phyloP scores from a whole-genome alignment of 2,888 invertebrate genomes.

The Coenonympha arcania region DNA sequence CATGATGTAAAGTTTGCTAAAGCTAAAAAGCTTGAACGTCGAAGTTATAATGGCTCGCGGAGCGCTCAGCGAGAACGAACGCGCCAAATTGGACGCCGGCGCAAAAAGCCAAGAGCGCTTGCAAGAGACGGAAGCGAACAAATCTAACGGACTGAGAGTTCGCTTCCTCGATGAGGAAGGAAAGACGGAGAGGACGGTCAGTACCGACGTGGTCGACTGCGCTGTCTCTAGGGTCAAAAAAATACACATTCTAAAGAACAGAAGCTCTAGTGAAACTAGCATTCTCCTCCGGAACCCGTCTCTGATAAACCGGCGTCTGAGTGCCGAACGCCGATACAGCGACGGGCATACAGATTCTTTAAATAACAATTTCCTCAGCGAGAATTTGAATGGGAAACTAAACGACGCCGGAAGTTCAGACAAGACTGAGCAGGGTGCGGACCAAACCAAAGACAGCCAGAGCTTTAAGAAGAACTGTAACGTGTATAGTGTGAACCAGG shows the following conservation, averaged over 20 bases:
- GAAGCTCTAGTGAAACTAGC: constrained; percentile 70
- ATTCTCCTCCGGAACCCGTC: constrained; percentile 63
- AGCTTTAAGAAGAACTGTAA: constrained; percentile 66
- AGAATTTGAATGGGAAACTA: constrained; percentile 56
- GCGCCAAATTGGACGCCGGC: constrained; percentile 54
- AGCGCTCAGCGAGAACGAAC: constrained; percentile 63
- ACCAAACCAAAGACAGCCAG: constrained; percentile 65
- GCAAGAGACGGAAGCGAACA: constrained; percentile 53
- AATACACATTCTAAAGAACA: constrained; percentile 67
- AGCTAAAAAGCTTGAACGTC: constrained; percentile 31
- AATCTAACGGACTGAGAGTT: constrained; percentile 59
- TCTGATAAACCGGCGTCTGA: constrained; percentile 55
- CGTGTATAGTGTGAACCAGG: constrained; percentile 70
- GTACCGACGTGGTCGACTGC: constrained; percentile 64
- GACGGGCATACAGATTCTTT: constrained; percentile 49
- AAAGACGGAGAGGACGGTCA: constrained; percentile 65
- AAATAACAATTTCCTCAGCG: constrained; percentile 60
- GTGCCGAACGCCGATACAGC: constrained; percentile 53
- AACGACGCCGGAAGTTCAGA: constrained; percentile 46
- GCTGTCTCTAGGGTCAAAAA: constrained; percentile 63
- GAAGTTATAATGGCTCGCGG: constrained; percentile 63
- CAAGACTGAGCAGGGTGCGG: constrained; percentile 53
- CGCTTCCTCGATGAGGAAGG: constrained; percentile 69
- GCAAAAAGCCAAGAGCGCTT: constrained; percentile 58
- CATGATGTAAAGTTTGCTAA: constrained; percentile 39